Percentiles rank a stretch among this genome's conserved stretches.
phyloP scores from a whole-genome alignment of 1,140 invertebrate genomes.

The Nautilus pompilius region DNA sequence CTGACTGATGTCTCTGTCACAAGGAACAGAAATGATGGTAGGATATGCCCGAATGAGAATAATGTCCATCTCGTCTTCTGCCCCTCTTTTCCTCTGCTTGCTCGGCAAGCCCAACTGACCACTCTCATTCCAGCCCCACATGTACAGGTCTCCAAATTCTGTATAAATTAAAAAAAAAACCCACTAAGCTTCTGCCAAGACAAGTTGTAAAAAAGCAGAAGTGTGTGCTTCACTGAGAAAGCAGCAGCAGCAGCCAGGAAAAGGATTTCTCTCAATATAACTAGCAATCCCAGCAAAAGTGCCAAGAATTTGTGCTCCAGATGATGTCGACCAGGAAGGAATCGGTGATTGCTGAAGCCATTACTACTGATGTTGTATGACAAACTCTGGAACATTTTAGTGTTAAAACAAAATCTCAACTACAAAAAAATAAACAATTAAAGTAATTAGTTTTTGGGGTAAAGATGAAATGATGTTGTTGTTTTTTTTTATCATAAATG shows the following conservation, averaged over 20 bases:
- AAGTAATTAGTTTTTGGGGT: too few species aligned
- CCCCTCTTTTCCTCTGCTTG: neutral
- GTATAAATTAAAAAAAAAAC: conserved; percentile 8
- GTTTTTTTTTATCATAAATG: too few species aligned
- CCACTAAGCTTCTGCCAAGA: neutral
- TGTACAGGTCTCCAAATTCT: conserved; percentile 64
- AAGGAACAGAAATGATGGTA: too few species aligned
- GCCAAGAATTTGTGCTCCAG: neutral
- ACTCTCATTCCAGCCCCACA: conserved; percentile 84
- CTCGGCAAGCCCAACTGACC: conserved; percentile 70
- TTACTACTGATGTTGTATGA: too few species aligned
- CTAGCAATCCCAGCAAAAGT: neutral
- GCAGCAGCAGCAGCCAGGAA: too few species aligned
- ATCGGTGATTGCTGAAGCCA: too few species aligned
- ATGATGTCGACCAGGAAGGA: neutral
- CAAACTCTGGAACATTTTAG: too few species aligned
- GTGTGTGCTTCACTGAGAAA: neutral
- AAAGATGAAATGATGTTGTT: too few species aligned
- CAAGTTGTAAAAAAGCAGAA: neutral
- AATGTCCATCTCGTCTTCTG: neutral
- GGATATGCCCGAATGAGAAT: too few species aligned
- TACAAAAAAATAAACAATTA: too few species aligned
- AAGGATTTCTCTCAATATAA: neutral
- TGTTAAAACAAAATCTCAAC: too few species aligned
- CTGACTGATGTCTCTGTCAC: too few species aligned